Base-by-base conservation (phyloP, 2,888 invertebrate genomes). In the Tuta absoluta region DNA sequence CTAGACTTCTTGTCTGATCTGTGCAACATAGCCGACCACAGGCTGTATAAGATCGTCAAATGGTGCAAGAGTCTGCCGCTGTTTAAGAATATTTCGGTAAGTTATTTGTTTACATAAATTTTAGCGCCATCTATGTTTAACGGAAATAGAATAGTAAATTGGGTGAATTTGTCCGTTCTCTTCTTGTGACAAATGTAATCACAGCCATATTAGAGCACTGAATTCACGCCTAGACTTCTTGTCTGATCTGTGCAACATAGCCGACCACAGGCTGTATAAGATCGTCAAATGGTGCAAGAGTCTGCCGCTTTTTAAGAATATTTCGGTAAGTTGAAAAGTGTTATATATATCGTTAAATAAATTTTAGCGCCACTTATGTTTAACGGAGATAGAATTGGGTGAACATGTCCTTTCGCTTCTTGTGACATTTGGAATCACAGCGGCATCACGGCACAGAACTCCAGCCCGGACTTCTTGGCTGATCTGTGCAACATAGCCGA, bases 261-360 rank as follows among this genome's bases (percentile, higher is more conserved):
- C 98, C 57, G 98, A 99, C 86, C 97, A 98, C 85, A 93, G 98
- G 60, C 93, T 99, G 19, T 99, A 98, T 85, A 98, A 98, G 92
- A 98, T 99, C 74, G 99, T 99, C 68, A 98, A 98, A 84, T 99
- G 99, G 99, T 98, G 98, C 92, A 97, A 99, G 86, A 98, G 98
- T 86, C 91, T 99, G 84, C 98, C 99, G 17, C 94, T 98, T 28
- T 17, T 58, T 33, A 37, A 17, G 12, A 17, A 24, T n/a, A 41
- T 41, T 41, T 19, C 98, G 77, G 97, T 97, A 78, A 93, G 94
- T 88, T 48, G 19, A 2, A 19, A 14, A 10, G 3, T 1, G 3
- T 17, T 12, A 3, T 37, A 0, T 48, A 33, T 5, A 8, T 33
- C 33, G 33, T n/a, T n/a, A 5, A 49, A 14, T 45, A 51, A 38